A percentile compares a stretch with the other conserved stretches of the same genome.
These are phyloP conservation scores for Notothenia coriiceps DNA, from an alignment of 2,113 vertebrate species.

Conservation along the genomic window DNA sequence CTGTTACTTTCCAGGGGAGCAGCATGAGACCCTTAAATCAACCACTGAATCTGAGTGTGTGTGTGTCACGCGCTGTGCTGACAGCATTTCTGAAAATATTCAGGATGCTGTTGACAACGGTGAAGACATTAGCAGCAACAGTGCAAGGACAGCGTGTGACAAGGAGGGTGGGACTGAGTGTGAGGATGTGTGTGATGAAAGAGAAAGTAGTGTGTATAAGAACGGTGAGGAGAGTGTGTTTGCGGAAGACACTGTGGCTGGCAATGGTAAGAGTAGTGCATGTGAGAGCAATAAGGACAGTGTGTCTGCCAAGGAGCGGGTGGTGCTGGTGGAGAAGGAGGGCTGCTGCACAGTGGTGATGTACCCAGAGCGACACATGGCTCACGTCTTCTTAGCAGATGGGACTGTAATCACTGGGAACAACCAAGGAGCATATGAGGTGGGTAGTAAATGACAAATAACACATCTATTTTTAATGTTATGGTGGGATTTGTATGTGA, in stretches of 20 bases:
- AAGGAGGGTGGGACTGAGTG: background rate
- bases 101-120: background rate
- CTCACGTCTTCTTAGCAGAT: conserved; percentile 87
- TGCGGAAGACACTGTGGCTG: conserved; percentile 3
- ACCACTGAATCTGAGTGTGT: conserved; percentile 18
- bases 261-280: background rate
- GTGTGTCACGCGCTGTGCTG: conserved; percentile 7
- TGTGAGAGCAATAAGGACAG: conserved; percentile 38
- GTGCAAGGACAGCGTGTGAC: background rate
- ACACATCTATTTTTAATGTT: background rate
- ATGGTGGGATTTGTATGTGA: background rate
- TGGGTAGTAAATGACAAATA: conserved; percentile 61
- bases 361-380: conserved; percentile 85
- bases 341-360: conserved; percentile 87
- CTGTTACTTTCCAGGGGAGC: conserved; percentile 48
- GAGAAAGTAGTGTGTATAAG: background rate
- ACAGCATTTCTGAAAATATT: conserved; percentile 12
- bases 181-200: background rate
- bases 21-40: conserved; percentile 21
- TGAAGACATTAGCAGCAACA: background rate
- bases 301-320: conserved; percentile 76
- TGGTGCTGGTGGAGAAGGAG: conserved; percentile 86
- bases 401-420: conserved; percentile 89
- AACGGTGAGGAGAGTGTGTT: conserved; percentile 1
- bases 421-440: conserved; percentile 88